phyloP scores from a whole-genome alignment of 2,797 vertebrate genomes.

The Aphelocoma californica region DNA sequence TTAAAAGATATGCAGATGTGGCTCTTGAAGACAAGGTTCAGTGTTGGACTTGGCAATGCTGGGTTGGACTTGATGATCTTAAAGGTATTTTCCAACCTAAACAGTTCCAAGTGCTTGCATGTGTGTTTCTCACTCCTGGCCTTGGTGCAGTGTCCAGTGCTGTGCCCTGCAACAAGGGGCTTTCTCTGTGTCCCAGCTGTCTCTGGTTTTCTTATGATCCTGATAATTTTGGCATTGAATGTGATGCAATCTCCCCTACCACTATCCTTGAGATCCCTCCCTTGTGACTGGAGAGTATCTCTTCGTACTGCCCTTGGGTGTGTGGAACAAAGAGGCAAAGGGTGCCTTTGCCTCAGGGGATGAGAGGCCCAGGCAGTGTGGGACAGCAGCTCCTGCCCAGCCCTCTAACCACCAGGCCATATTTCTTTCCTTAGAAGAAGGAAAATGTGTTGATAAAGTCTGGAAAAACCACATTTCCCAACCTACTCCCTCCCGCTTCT shows the following conservation, averaged over 20 bases:
- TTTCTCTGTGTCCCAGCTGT: not conserved
- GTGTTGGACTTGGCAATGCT: not conserved
- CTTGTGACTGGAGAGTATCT: accelerated
- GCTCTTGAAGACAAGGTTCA: not conserved
- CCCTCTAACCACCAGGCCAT: not conserved
- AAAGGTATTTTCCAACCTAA: not conserved
- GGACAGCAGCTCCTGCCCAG: not conserved
- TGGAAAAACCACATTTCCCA: not conserved
- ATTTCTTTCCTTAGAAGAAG: not conserved
- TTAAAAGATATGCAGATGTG: not conserved
- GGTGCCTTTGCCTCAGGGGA: accelerated
- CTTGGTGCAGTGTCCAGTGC: accelerated
- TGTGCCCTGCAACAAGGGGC: not conserved
- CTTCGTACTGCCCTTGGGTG: not conserved
- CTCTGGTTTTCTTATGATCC: not conserved
- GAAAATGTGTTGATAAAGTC: not conserved
- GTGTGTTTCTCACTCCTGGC: not conserved
- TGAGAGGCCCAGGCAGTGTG: accelerated
- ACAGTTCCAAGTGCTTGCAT: not conserved
- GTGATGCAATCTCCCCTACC: not conserved
- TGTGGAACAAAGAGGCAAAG: not conserved
- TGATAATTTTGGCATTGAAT: not conserved
- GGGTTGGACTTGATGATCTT: not conserved
- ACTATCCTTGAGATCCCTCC: not conserved
- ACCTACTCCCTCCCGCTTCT: not conserved